Conservation (phyloP, 2,888 invertebrate genomes). For the Drosophila austrosaltans region DNA sequence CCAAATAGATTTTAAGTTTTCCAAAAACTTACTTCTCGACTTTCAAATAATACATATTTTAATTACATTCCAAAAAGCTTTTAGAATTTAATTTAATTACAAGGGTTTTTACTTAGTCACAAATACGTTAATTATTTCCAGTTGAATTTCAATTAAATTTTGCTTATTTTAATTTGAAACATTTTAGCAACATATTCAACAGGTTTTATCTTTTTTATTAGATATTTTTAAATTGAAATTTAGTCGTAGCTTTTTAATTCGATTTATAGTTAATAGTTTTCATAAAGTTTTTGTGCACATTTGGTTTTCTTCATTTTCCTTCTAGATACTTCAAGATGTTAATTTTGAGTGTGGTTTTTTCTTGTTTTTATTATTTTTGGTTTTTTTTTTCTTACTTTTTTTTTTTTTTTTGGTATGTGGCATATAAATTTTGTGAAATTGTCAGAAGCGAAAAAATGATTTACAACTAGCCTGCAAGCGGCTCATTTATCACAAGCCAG, state of each 20-base stretch:
- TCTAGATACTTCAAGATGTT: conserved; percentile 9
- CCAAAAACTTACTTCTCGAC: too few relatives aligned
- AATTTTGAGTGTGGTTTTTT: conserved; percentile 2
- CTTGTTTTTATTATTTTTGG: background rate
- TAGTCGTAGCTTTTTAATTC: background rate
- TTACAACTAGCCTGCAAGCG: conserved; percentile 54
- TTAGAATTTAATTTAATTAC: too few relatives aligned
- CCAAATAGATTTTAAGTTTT: too few relatives aligned
- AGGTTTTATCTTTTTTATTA: background rate
- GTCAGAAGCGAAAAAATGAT: conserved; percentile 54
- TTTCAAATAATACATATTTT: too few relatives aligned
- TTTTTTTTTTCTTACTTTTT: background rate
- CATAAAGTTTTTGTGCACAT: background rate
- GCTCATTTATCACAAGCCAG: conserved; percentile 62
- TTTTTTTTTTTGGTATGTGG: conserved; percentile 28
- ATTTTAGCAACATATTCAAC: background rate
- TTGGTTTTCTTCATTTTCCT: background rate
- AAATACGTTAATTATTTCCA: too few relatives aligned
- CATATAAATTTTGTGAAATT: conserved; percentile 51
- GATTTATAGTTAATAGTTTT: background rate
- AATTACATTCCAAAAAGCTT: too few relatives aligned
- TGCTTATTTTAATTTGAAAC: background rate
- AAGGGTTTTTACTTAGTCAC: too few relatives aligned
- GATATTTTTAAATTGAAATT: background rate
- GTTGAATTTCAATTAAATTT: too few relatives aligned